Evolutionary conservation across 2,888 invertebrate species (phyloP).

Genomic region (Scaptomyza tumidula): DNA sequence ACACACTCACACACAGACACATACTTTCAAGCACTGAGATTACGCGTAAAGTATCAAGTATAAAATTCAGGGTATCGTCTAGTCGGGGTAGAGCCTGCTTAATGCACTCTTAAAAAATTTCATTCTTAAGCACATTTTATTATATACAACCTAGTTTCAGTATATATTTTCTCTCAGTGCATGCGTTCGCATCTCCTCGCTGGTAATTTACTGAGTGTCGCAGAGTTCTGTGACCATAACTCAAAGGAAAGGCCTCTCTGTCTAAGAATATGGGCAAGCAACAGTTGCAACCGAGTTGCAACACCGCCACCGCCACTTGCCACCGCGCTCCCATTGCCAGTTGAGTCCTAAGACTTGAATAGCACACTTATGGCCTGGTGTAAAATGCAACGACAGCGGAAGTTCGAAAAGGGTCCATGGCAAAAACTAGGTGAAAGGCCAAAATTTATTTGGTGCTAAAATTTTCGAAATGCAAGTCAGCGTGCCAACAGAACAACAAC

Average conservation of each 20-base stretch:
- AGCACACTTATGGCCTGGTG: conserved; percentile 46
- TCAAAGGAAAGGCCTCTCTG: conserved; percentile 14
- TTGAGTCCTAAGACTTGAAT: neutral
- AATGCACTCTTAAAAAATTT: too few relatives aligned
- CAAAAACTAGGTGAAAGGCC: conserved; percentile 64
- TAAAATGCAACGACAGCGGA: conserved; percentile 51
- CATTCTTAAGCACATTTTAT: too few relatives aligned
- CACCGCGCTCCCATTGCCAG: conserved; percentile 8
- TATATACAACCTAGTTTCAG: too few relatives aligned
- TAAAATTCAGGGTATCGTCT: too few relatives aligned
- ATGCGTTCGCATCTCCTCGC: conserved; percentile 16
- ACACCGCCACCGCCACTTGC: neutral
- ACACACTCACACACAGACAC: too few relatives aligned
- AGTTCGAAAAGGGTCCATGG: conserved; percentile 24
- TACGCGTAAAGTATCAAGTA: too few relatives aligned
- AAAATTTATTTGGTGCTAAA: conserved; percentile 64
- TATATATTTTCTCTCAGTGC: neutral
- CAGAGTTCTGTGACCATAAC: conserved; percentile 50
- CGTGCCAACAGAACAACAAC: conserved; percentile 38
- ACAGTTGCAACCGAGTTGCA: conserved; percentile 42
- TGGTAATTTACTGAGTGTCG: conserved; percentile 72
- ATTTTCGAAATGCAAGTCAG: conserved; percentile 46
- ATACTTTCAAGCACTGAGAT: too few relatives aligned
- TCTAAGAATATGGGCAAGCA: conserved; percentile 33
- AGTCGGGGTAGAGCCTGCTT: too few relatives aligned